These are phyloP conservation scores for Coracopsis vasa DNA, from an alignment of 2,113 vertebrate species.

Conservation along the genomic window DNA sequence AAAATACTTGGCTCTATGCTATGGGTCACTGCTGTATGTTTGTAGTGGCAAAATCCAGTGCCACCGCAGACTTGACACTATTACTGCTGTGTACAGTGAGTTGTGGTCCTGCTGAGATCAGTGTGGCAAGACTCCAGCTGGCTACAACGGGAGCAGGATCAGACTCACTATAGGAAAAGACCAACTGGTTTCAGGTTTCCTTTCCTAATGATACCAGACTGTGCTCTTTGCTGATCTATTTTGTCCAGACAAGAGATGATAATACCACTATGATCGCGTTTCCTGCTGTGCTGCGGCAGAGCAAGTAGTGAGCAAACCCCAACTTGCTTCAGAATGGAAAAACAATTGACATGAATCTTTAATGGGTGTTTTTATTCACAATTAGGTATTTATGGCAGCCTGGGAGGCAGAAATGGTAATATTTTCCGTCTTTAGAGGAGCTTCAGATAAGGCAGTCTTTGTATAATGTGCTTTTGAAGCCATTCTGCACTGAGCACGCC, in stretches of 20 bases:
- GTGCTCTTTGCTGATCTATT: neutral
- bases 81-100: neutral
- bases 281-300: neutral
- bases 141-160: neutral
- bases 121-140: neutral
- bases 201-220: neutral
- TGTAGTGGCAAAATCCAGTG: neutral
- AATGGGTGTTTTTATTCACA: slow-evolving; percentile 13
- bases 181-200: neutral
- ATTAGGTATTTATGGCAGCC: slow-evolving; percentile 29
- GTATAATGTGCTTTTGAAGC: neutral
- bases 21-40: neutral
- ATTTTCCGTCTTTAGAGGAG: slow-evolving; percentile 23
- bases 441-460: slow-evolving; percentile 4
- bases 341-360: slow-evolving; percentile 35
- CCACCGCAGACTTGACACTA: neutral
- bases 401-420: slow-evolving; percentile 11
- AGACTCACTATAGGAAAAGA: neutral
- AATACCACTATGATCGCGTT: neutral
- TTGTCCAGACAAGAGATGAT: neutral
- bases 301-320: slow-evolving; percentile 1
- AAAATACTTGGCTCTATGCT: neutral
- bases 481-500: neutral
- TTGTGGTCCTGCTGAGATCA: neutral
- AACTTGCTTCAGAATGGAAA: neutral